Evolutionary conservation across 2,113 vertebrate species (phyloP), one percentile per base, ranked within the genome.

Genomic region (Lipophrys pholis): DNA sequence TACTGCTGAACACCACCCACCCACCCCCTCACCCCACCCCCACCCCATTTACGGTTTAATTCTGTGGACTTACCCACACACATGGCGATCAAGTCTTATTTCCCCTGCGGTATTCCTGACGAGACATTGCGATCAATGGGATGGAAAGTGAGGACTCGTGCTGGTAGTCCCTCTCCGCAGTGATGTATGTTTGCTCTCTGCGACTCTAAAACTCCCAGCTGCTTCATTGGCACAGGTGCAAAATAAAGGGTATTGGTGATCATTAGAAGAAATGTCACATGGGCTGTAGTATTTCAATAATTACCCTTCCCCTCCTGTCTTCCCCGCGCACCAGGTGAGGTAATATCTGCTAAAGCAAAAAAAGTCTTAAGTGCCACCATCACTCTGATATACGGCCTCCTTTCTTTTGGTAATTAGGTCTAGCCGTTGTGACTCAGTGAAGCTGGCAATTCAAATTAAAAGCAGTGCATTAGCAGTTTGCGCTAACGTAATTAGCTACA

Each of bases 401-500:
- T 50, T 43, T 75, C 66, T 36, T 69, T 48, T 60, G 43, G 69
- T 75, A 82, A 88, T 84, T 82, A 77, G 76, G 69, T 62, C 73
- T 40, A 69, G 80, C 76, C 35, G 73, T 80, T 69, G 80, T 84
- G 87, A 89, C 57, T 86, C 73, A 84, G 62, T 84, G 76, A 77
- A 69, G 78, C 69, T 88, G 87, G 83, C 78, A 80, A 52, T 80
- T 78, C 76, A 77, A 65, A 84, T 86, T 89, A 78, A 80, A 82
- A 86, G 78, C 76, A 74, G 73, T 71, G 62, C 81, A 86, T 88
- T 86, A 86, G 76, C 78, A 59, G 59, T 72, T 42, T 3, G n/a
- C 10, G 66, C 69, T 73, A 78, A 82, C 81, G 57, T 82, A 84
- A 88, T 86, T 86, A 86, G 81, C 76, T 16, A 57, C 78, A 72